These are phyloP conservation scores for Selene dorsalis DNA, from an alignment of 2,797 vertebrate genomes.

Conservation along the genomic window DNA sequence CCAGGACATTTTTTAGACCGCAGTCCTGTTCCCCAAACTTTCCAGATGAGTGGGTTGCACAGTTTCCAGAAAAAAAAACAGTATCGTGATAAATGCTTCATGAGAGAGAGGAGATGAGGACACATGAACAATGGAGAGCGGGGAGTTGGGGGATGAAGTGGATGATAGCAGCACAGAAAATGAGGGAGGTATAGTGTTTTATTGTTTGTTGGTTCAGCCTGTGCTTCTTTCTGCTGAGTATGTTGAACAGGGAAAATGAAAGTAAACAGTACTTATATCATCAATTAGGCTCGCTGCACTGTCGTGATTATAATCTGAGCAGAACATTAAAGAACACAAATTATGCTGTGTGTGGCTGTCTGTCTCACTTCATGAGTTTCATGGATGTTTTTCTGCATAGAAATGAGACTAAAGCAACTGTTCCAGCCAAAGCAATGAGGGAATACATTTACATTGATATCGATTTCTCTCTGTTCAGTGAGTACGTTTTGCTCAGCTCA, in stretches of 20 bases:
- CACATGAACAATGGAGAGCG: neutral
- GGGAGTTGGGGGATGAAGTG: neutral
- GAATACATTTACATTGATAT: slow-evolving; percentile 37
- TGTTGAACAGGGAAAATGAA: slow-evolving; percentile 19
- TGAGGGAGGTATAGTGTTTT: neutral
- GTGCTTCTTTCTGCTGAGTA: slow-evolving; percentile 41
- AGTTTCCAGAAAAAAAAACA: neutral
- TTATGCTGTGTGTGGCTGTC: neutral
- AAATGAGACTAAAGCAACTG: slow-evolving; percentile 34
- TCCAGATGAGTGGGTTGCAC: neutral
- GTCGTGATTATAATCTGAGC: slow-evolving; percentile 23
- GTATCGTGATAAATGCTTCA: neutral
- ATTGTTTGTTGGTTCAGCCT: neutral
- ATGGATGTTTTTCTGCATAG: slow-evolving; percentile 33
- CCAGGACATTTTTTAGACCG: neutral
- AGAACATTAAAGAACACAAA: slow-evolving; percentile 36
- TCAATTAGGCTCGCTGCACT: slow-evolving; percentile 30
- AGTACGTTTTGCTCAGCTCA: neutral
- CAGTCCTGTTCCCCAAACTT: neutral
- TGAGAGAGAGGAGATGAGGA: neutral
- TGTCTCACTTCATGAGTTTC: slow-evolving; percentile 36
- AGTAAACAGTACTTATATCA: slow-evolving; percentile 38
- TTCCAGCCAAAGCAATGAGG: slow-evolving; percentile 6
- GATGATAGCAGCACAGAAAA: neutral
- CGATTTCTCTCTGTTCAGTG: slow-evolving; percentile 32